Base-by-base conservation (phyloP, 2,113 vertebrate genomes). In the Apistogramma diplotaenia region DNA sequence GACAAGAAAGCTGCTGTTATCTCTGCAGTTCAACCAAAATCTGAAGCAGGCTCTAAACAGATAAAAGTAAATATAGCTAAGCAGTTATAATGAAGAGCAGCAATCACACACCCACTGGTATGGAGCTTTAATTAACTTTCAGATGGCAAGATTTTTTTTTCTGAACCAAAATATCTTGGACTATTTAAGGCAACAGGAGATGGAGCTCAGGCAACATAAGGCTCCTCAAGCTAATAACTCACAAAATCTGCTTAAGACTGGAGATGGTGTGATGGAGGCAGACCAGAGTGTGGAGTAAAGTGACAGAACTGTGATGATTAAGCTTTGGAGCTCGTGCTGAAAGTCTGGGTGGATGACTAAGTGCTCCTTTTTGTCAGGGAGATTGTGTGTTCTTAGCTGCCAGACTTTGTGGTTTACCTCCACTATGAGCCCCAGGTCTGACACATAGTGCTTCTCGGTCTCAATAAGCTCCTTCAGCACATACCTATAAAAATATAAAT, bases 381-480 rank as follows among this genome's bases (percentile, higher is more conserved):
- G 79, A 80, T 21, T 49, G 74, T 74, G 67, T 12, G 81, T 76
- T 75, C 37, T 78, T 7, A 59, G 71, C 71, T 65, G 58, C 23
- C 67, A 85, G 72, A 35, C 71, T 71, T 29, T n/a, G 75, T 78
- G 40, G 15, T 88, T 94, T 95, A 98, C 97, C 96, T 98, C 95
- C 86, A 98, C 97, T 79, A 98, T 97, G 91, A 96, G 93, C 59
- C 96, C 95, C 91, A 98, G 94, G 91, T 98, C 96, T 55, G 87
- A 94, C 91, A 98, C 97, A 19, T 98, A 98, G 91, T 96, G 92
- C 92, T 96, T 96, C 93, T 98, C 97, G 15, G 97, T 98, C 92
- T 98, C 97, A 76, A 96, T 94, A 82, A 98, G 96, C 92, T 98
- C 97, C 88, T 94, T 94, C 83, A 98, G 94, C 37, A 98, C 97